Percentiles rank a stretch among this genome's conserved stretches.
phyloP scores from a whole-genome alignment of 1,140 invertebrate genomes.

The Penaeus japonicus region DNA sequence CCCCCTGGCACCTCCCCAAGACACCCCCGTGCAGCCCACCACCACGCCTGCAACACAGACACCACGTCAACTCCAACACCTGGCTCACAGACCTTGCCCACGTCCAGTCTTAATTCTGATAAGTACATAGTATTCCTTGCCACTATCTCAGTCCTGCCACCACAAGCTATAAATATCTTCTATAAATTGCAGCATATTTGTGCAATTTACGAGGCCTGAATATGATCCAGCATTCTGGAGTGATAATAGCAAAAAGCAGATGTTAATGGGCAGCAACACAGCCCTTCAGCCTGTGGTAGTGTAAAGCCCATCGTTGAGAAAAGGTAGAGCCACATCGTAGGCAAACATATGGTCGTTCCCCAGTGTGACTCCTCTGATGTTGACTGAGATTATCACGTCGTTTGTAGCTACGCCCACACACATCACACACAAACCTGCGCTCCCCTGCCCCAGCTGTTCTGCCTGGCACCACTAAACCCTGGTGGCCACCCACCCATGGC shows the following conservation, averaged over 20 bases:
- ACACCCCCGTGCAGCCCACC: constrained; percentile 42
- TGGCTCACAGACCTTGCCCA: not conserved
- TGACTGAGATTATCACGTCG: constrained; percentile 62
- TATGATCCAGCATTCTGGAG: not conserved
- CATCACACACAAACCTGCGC: constrained; percentile 61
- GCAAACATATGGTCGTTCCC: constrained; percentile 61
- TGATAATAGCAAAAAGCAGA: not conserved
- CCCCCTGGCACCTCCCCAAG: constrained; percentile 11
- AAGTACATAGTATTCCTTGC: too few relatives aligned
- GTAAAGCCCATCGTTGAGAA: constrained; percentile 51
- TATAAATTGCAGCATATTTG: too few relatives aligned
- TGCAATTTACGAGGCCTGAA: not conserved
- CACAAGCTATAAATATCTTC: too few relatives aligned
- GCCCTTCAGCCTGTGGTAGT: constrained; percentile 41
- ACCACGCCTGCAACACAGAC: constrained; percentile 51
- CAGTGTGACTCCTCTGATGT: constrained; percentile 65
- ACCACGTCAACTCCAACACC: constrained; percentile 26
- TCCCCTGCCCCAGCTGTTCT: constrained; percentile 50
- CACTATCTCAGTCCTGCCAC: too few relatives aligned
- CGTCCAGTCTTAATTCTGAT: too few relatives aligned
- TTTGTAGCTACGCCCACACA: constrained; percentile 62
- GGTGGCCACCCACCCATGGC: constrained; percentile 43
- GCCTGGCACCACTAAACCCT: constrained; percentile 31
- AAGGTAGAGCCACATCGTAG: constrained; percentile 53
- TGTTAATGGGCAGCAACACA: constrained; percentile 61